Conservation (phyloP, 2,113 vertebrate genomes). For the Quiscalus mexicanus region DNA sequence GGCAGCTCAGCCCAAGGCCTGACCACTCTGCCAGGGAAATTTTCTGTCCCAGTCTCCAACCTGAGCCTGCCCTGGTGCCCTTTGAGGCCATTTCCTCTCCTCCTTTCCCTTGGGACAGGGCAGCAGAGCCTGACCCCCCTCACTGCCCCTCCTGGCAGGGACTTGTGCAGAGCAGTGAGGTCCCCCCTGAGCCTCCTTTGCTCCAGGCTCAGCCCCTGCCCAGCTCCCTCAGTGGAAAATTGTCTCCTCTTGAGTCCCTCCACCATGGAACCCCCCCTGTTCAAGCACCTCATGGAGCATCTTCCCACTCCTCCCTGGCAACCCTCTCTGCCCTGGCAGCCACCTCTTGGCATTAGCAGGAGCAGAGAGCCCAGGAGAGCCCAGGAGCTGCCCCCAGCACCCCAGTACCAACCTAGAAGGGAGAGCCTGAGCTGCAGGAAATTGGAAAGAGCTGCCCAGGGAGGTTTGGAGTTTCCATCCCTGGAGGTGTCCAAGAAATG, state of each 20-base stretch:
- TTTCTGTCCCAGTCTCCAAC: fast-evolving
- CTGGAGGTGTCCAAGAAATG: background rate
- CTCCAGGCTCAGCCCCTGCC: background rate
- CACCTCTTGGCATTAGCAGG: background rate
- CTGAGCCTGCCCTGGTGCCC: background rate
- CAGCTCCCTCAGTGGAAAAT: background rate
- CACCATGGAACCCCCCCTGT: background rate
- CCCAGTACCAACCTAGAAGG: background rate
- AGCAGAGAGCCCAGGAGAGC: background rate
- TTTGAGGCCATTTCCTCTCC: background rate
- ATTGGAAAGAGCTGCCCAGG: background rate
- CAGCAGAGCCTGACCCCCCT: background rate
- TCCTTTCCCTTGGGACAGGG: too few relatives aligned
- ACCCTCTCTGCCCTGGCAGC: background rate
- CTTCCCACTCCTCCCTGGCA: background rate
- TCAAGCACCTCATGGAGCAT: background rate
- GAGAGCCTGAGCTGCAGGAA: background rate
- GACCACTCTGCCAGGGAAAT: background rate
- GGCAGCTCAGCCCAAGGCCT: background rate
- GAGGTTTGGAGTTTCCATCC: background rate
- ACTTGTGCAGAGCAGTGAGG: background rate
- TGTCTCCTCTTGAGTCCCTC: too few relatives aligned
- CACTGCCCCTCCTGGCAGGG: background rate
- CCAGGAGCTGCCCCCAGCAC: background rate
- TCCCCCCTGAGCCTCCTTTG: background rate